phyloP scores from a whole-genome alignment of 2,797 vertebrate genomes.

The Pogonophryne albipinna region DNA sequence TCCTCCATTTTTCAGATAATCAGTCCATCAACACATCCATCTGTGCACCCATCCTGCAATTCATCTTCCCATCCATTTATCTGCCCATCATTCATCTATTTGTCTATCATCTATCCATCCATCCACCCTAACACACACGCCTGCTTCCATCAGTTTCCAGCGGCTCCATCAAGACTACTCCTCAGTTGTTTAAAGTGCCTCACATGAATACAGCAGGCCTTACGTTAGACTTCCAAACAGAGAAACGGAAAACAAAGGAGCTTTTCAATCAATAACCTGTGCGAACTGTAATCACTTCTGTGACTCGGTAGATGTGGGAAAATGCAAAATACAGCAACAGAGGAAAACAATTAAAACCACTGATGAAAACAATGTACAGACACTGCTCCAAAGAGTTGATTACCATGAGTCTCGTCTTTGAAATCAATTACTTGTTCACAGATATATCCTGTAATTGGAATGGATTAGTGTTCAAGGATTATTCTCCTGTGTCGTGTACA shows the following conservation, averaged over 20 bases:
- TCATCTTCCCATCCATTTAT: conserved; percentile 76
- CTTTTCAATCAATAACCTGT: conserved; percentile 45
- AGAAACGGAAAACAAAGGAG: conserved; percentile 32
- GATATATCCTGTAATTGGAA: conserved; percentile 79
- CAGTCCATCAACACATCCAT: conserved; percentile 79
- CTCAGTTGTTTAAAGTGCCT: conserved; percentile 51
- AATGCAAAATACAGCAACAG: conserved; percentile 43
- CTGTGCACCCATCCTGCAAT: conserved; percentile 71
- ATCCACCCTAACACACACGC: conserved; percentile 54
- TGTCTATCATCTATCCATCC: conserved; percentile 70
- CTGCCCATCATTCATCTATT: conserved; percentile 73
- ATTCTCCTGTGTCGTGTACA: conserved; percentile 15
- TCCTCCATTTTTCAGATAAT: conserved; percentile 78
- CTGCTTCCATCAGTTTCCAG: conserved; percentile 57
- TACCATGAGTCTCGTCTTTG: conserved; percentile 58
- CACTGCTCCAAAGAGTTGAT: conserved; percentile 50
- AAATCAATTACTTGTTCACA: conserved; percentile 65
- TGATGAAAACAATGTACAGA: conserved; percentile 52
- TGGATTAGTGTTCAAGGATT: conserved; percentile 69
- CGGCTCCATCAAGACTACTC: conserved; percentile 42
- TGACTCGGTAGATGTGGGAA: conserved; percentile 36
- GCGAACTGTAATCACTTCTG: conserved; percentile 47
- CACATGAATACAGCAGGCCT: conserved; percentile 37
- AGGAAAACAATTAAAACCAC: conserved; percentile 63
- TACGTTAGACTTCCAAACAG: conserved; percentile 35